A percentile compares a stretch with the other conserved stretches of the same genome.
These are phyloP conservation scores for Sinodicranocentrus sp. DNA, from an alignment of 2,888 invertebrate genomes.

Conservation along the genomic window DNA sequence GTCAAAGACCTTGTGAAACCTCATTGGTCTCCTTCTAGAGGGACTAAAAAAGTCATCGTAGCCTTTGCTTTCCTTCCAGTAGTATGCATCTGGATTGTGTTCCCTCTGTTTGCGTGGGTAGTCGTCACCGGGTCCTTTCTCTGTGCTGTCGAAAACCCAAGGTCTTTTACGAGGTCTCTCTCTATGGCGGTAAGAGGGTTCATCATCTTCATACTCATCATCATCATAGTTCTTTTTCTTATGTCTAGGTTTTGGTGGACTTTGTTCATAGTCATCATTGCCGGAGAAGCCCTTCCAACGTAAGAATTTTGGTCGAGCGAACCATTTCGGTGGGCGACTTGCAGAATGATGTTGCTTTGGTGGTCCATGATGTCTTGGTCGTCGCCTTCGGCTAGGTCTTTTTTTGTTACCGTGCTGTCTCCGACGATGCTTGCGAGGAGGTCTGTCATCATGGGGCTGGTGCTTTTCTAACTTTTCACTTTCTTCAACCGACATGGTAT, in stretches of 20 bases:
- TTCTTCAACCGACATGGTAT: slow-evolving; percentile 20
- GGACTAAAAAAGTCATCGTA: slow-evolving; percentile 31
- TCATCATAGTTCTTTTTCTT: slow-evolving; percentile 10
- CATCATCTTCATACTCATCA: slow-evolving; percentile 14
- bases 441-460: background rate
- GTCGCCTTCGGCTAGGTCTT: background rate
- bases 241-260: background rate
- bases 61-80: slow-evolving; percentile 9
- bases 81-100: slow-evolving; percentile 18
- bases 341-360: background rate
- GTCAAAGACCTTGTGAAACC: slow-evolving; percentile 46
- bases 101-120: slow-evolving; percentile 23
- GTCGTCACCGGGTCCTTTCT: slow-evolving; percentile 1
- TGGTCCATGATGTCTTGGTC: slow-evolving; percentile 10
- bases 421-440: background rate
- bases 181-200: background rate
- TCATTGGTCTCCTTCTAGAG: slow-evolving; percentile 6
- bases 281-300: background rate
- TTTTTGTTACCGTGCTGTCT: background rate
- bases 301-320: background rate
- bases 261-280: background rate
- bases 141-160: slow-evolving; percentile 2
- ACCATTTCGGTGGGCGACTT: background rate
- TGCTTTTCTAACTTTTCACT: slow-evolving; percentile 14
- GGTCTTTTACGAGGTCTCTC: background rate